Percentiles rank a stretch among this genome's conserved stretches.
Evolutionary conservation across 1,140 invertebrate genomes (phyloP).

Genomic region (Panagrolaimus sp.): DNA sequence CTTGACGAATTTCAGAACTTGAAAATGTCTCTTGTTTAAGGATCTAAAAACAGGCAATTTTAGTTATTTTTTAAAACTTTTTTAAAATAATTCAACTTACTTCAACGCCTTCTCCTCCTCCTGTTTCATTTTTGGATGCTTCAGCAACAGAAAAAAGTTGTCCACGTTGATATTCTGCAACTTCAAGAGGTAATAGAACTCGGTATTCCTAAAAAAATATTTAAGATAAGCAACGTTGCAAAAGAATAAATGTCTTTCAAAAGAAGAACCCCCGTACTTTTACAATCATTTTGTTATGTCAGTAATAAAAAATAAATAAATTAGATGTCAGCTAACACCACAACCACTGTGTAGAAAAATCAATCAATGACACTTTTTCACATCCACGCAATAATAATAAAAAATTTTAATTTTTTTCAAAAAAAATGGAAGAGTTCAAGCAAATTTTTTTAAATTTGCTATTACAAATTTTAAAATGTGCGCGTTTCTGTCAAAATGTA

Average conservation of each 20-base stretch:
- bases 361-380: too few relatives aligned
- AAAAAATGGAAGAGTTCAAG: too few relatives aligned
- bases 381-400: too few relatives aligned
- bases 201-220: constrained; percentile 72
- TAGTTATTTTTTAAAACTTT: background rate
- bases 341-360: background rate
- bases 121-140: constrained; percentile 98
- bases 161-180: constrained; percentile 85
- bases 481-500: too few relatives aligned
- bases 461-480: too few relatives aligned
- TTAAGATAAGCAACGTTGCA: background rate
- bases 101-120: constrained; percentile 88
- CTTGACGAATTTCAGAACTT: constrained; percentile 76
- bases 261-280: background rate
- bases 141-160: constrained; percentile 95
- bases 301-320: too few relatives aligned
- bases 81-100: constrained; percentile 63
- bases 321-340: background rate
- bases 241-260: background rate
- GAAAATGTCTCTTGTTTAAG: constrained; percentile 88
- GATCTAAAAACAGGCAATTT: constrained; percentile 63
- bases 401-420: too few relatives aligned
- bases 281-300: background rate
- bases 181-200: constrained; percentile 44
- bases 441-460: too few relatives aligned